phyloP scores from a whole-genome alignment of 2,797 vertebrate species.

The Helicolenus hilgendorfi region DNA sequence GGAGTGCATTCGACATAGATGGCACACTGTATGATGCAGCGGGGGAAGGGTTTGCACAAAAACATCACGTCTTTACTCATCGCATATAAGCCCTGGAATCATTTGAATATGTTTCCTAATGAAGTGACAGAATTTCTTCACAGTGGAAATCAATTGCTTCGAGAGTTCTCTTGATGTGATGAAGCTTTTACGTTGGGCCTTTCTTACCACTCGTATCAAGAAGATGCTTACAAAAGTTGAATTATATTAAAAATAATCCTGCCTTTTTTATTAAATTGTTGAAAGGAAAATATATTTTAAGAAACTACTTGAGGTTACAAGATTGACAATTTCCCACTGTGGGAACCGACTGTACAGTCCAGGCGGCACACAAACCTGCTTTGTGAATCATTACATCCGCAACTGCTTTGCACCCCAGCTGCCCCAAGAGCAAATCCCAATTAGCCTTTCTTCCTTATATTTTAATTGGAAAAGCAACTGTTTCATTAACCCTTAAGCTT shows the following conservation, averaged over 20 bases:
- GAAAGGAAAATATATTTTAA: background rate
- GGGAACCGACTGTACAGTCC: background rate
- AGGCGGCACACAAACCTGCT: background rate
- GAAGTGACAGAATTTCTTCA: background rate
- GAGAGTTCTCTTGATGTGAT: background rate
- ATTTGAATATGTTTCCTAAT: background rate
- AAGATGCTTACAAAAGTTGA: background rate
- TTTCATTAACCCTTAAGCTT: slow-evolving; percentile 72
- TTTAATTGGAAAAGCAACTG: slow-evolving; percentile 75
- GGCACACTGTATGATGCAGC: slow-evolving; percentile 40
- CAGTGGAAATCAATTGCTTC: background rate
- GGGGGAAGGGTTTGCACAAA: slow-evolving; percentile 5
- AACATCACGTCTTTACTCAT: background rate
- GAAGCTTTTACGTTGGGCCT: background rate
- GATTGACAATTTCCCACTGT: background rate
- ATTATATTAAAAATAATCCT: background rate
- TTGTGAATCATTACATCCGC: slow-evolving; percentile 28
- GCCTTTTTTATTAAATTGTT: background rate
- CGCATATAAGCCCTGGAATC: background rate
- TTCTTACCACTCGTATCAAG: background rate
- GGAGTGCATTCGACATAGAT: slow-evolving; percentile 33
- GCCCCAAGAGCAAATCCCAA: slow-evolving; percentile 48
- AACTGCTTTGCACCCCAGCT: slow-evolving; percentile 15
- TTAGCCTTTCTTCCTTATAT: slow-evolving; percentile 64
- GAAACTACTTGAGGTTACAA: background rate